Conservation (phyloP, 2,888 invertebrate genomes). For the Abscondita cerata region DNA sequence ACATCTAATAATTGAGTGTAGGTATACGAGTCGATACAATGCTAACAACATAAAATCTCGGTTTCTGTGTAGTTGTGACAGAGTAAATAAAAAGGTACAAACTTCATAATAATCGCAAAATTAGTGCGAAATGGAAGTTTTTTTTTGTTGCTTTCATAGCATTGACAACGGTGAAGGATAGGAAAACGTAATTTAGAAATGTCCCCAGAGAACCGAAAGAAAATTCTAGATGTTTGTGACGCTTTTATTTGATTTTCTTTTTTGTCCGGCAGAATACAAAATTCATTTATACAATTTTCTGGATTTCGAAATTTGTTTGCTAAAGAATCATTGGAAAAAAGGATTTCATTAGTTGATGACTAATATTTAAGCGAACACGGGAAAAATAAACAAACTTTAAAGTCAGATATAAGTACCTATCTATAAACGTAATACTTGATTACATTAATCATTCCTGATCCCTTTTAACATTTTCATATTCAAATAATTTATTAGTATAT, state of each 20-base stretch:
- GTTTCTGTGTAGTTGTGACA: too few relatives aligned
- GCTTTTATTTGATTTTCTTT: constrained; percentile 30
- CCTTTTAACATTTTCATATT: too few relatives aligned
- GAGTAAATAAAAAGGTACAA: constrained; percentile 39
- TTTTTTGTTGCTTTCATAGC: constrained; percentile 37
- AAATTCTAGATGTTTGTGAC: constrained; percentile 32
- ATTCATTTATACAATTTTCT: constrained; percentile 26
- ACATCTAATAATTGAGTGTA: too few relatives aligned
- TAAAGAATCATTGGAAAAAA: constrained; percentile 15
- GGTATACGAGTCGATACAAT: too few relatives aligned
- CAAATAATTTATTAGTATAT: too few relatives aligned
- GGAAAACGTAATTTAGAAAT: constrained; percentile 39
- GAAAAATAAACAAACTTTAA: too few relatives aligned
- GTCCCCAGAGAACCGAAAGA: constrained; percentile 30
- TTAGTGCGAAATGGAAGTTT: constrained; percentile 37
- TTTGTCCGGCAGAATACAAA: constrained; percentile 25
- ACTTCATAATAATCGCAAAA: constrained; percentile 41
- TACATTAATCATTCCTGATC: too few relatives aligned
- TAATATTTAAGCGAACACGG: constrained; percentile 12
- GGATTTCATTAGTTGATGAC: constrained; percentile 15
- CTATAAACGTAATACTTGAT: too few relatives aligned
- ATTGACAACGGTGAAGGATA: constrained; percentile 32
- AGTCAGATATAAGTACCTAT: too few relatives aligned
- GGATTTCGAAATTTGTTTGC: constrained; percentile 23
- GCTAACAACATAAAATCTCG: too few relatives aligned